Percentiles rank a stretch among this genome's conserved stretches.
phyloP scores from a whole-genome alignment of 2,888 invertebrate species.

The Epirrita christyi region DNA sequence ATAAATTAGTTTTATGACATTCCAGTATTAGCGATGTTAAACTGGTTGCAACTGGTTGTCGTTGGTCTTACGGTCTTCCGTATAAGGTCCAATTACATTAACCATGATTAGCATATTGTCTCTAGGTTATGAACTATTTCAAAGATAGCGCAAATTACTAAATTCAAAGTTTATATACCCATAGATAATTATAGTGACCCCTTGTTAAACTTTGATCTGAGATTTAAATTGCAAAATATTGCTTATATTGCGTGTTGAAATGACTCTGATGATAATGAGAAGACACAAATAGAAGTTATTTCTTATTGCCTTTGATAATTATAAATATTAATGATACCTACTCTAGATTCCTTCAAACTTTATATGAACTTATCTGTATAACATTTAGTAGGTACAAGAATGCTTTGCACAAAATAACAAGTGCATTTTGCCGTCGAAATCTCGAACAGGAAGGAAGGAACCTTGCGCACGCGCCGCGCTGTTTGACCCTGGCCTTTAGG shows the following conservation, averaged over 20 bases:
- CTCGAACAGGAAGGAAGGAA: conserved; percentile 53
- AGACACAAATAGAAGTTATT: no score
- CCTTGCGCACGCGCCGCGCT: conserved; percentile 46
- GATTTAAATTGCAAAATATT: no score
- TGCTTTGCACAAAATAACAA: not conserved
- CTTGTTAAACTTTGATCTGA: conserved; percentile 14
- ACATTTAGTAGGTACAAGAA: not conserved
- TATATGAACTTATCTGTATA: no score
- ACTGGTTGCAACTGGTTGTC: conserved; percentile 12
- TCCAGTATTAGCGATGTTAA: conserved; percentile 10
- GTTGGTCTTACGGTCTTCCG: conserved; percentile 12
- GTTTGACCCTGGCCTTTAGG: conserved; percentile 55
- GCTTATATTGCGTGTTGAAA: no score
- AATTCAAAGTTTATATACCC: no score
- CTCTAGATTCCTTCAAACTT: no score
- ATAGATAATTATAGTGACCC: conserved; percentile 7
- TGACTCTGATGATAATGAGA: no score
- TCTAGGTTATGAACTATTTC: no score
- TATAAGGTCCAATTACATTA: not conserved
- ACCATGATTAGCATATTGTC: no score
- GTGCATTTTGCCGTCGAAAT: conserved; percentile 14
- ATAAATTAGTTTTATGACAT: conserved; percentile 15
- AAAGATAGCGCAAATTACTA: no score
- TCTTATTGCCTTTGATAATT: no score
- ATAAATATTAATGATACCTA: no score